Conservation (phyloP, 2,113 vertebrate species). For the Podilymbus podiceps region DNA sequence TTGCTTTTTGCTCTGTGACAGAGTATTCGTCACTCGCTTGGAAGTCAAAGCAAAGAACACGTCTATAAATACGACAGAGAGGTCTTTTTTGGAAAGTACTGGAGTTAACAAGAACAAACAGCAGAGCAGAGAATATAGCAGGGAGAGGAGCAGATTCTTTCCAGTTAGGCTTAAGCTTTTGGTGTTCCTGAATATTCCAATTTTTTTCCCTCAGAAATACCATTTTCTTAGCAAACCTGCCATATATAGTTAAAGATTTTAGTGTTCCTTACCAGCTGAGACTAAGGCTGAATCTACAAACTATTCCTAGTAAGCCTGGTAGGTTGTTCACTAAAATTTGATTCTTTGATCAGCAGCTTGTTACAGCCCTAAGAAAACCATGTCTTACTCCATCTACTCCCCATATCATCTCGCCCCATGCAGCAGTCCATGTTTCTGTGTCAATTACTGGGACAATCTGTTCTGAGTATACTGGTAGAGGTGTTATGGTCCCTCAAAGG, state of each 20-base stretch:
- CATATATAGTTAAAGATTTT: not conserved
- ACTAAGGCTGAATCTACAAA: not conserved
- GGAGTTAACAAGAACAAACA: not conserved
- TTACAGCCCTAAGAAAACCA: not conserved
- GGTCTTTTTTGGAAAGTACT: not conserved
- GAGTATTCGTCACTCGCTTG: not conserved
- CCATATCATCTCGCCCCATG: not conserved
- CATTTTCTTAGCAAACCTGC: not conserved
- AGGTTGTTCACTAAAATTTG: not conserved
- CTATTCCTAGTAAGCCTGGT: not conserved
- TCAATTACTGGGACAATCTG: slow-evolving; percentile 21
- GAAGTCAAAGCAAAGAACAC: not conserved
- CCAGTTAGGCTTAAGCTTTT: not conserved
- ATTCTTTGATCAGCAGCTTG: not conserved
- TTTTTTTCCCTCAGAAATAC: not conserved
- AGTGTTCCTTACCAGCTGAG: not conserved
- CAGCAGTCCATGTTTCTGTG: not conserved
- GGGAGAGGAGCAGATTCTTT: not conserved
- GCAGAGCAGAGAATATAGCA: not conserved
- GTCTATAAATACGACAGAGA: not conserved
- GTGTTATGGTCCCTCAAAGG: not conserved
- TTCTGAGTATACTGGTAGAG: not conserved
- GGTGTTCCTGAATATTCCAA: not conserved
- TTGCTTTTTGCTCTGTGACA: not conserved
- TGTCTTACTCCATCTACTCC: not conserved